phyloP scores from a whole-genome alignment of 2,797 vertebrate species.

The Pelochelys cantorii region DNA sequence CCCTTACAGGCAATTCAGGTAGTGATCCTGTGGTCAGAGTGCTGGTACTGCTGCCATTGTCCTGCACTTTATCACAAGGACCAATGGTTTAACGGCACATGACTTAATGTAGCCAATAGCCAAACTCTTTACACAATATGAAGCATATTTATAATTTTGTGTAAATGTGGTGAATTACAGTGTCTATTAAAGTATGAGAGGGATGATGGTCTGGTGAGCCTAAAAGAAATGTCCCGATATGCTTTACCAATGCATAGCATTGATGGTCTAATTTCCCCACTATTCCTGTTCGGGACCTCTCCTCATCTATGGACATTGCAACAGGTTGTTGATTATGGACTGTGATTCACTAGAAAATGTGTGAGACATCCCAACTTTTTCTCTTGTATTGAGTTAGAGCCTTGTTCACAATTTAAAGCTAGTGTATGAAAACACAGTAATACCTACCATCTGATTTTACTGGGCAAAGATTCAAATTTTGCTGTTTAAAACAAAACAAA shows the following conservation, averaged over 20 bases:
- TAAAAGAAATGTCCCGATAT: neutral
- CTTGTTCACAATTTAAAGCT: conserved; percentile 47
- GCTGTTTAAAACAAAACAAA: neutral
- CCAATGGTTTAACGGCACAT: neutral
- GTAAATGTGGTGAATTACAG: neutral
- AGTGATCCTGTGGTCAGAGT: no score
- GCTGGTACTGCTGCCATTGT: no score
- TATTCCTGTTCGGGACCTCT: neutral
- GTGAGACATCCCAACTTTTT: conserved; percentile 4
- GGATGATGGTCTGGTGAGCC: fast-evolving
- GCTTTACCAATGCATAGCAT: neutral
- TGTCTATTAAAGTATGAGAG: neutral
- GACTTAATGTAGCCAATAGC: neutral
- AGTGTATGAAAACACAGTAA: conserved; percentile 47
- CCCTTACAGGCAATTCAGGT: no score
- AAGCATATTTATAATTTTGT: no score
- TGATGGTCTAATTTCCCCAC: neutral
- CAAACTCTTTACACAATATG: neutral
- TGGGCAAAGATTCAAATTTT: conserved; percentile 45
- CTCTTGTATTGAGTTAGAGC: conserved; percentile 53
- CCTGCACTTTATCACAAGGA: no score
- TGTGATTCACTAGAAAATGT: conserved; percentile 35
- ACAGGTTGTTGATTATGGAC: conserved; percentile 22
- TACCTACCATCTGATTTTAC: conserved; percentile 59
- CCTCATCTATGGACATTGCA: neutral